Evolutionary conservation across 2,797 vertebrate genomes (phyloP), one percentile per base, ranked within the genome.

Genomic region (Mormyrops boulengeri): DNA sequence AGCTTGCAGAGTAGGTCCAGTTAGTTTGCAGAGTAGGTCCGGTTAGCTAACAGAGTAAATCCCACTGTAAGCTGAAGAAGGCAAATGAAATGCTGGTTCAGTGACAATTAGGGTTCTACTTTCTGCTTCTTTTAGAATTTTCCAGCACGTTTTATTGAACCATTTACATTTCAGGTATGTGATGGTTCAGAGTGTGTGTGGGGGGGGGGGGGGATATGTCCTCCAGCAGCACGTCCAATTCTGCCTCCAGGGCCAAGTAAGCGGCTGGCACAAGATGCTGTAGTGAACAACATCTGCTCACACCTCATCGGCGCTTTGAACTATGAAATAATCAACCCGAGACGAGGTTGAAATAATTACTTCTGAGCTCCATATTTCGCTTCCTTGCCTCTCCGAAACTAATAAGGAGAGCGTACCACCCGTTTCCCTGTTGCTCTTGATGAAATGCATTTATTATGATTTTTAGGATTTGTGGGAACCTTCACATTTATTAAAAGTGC

Each of bases 251-350:
- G 53, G 73, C 53, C 55, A 44, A 47, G 52, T 30, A 8, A 69
- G 73, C 6, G 19, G 34, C 50, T 53, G 52, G n/a, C 34, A 47
- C 2, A 14, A 53, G 77, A 60, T 44, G 50, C 73, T 49, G 52
- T 4, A 26, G 38, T 17, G 50, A 17, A 41, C 49, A 80, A 84
- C 77, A 89, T 57, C 88, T 89, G 88, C 52, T 88, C 69, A 80
- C 88, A 73, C 62, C 66, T 55, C 88, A 38, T 57, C 52, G 22
- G 50, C 38, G 88, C 88, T 82, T 89, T 82, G 14, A 89, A 89
- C 88, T 82, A 73, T 30, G 47, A 26, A 52, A 86, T 86, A 86
- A 86, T 41, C 26, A 84, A 50, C 19, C 41, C 41, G 80, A 84
- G 44, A 49, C 80, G 19, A 84, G 41, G 80, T 84, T 49, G 69